Conservation (phyloP, 2,888 invertebrate genomes). For the Acrocera orbiculus region DNA sequence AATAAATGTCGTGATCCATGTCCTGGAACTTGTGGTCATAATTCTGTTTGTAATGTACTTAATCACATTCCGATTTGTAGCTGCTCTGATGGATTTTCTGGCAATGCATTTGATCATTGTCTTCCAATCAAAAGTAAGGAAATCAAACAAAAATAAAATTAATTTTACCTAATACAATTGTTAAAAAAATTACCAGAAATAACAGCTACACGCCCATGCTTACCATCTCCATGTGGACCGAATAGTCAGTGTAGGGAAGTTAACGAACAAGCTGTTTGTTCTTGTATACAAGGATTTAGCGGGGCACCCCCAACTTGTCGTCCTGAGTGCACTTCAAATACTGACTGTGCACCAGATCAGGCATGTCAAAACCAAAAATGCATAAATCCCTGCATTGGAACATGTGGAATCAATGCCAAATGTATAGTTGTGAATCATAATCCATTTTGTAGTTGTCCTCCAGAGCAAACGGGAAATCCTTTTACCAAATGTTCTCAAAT, state of each 20-base stretch:
- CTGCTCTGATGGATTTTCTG: slow-evolving; percentile 41
- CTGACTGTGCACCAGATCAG: slow-evolving; percentile 51
- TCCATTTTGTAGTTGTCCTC: slow-evolving; percentile 52
- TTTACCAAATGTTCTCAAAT: slow-evolving; percentile 41
- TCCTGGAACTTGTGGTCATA: slow-evolving; percentile 50
- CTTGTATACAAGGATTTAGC: slow-evolving; percentile 44
- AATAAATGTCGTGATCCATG: slow-evolving; percentile 58
- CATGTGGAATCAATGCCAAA: slow-evolving; percentile 50
- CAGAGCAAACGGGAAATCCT: slow-evolving; percentile 46
- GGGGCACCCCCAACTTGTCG: slow-evolving; percentile 50
- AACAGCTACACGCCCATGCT: slow-evolving; percentile 30
- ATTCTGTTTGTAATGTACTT: slow-evolving; percentile 51
- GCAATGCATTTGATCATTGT: slow-evolving; percentile 52
- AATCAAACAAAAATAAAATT: not conserved
- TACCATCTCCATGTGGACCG: slow-evolving; percentile 45
- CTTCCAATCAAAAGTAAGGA: slow-evolving; percentile 35
- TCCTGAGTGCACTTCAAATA: slow-evolving; percentile 53
- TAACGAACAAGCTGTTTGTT: slow-evolving; percentile 49
- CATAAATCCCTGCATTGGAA: slow-evolving; percentile 52
- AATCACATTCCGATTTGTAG: slow-evolving; percentile 56
- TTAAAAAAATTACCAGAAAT: slow-evolving; percentile 3
- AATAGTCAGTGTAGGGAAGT: slow-evolving; percentile 44
- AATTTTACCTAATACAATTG: not conserved
- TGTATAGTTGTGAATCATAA: slow-evolving; percentile 63
- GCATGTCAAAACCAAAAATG: slow-evolving; percentile 57